Base-by-base conservation (phyloP, 2,888 invertebrate species). In the Drosophila prolongata region DNA sequence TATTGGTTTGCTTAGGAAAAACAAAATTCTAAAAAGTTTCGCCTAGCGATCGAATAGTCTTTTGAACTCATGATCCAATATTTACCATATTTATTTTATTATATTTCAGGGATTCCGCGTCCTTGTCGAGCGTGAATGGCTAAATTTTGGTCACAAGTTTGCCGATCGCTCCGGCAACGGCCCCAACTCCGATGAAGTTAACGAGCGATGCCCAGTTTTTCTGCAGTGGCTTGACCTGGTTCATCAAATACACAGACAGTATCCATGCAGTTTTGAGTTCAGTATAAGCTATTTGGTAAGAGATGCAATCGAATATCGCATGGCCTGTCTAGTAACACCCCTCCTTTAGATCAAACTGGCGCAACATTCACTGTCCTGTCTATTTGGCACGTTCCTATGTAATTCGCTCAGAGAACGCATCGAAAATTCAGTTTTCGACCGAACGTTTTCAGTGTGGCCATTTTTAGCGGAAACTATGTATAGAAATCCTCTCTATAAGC, bases 61-160 rank as follows among this genome's bases (percentile, higher is more conserved):
- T 30, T 30, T 30, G 30, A 6, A 8, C 8, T 30, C 8, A 30
- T n/a, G 1, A n/a, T 16, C 27, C 34, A 0, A 19, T 0, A 43
- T 6, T 43, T 4, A 11, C 35, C 34, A 38, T 40, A 1, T 2
- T n/a, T 71, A 11, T 30, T 37, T 42, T 40, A 1, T 1, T n/a
- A 65, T 34, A 4, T 34, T 34, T 2, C 30, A 98, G 97, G 99
- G 98, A 72, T 99, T 99, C 93, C 96, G 97, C 89, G 94, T 97
- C 56, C 94, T 99, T 62, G 96, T 99, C 61, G 98, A 99, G 93
- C 95, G 98, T 67, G 99, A 99, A 92, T 99, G 99, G 99, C 93
- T 99, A 42, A 98, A 97, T 91, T 99, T 97, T 93, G 99, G 99
- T 0, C 99, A 99, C 93, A 99, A 99, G 93, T 99, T 99, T 93